Evolutionary conservation across 2,113 vertebrate species (phyloP), one percentile per base, ranked within the genome.

Genomic region (Antennarius striatus): DNA sequence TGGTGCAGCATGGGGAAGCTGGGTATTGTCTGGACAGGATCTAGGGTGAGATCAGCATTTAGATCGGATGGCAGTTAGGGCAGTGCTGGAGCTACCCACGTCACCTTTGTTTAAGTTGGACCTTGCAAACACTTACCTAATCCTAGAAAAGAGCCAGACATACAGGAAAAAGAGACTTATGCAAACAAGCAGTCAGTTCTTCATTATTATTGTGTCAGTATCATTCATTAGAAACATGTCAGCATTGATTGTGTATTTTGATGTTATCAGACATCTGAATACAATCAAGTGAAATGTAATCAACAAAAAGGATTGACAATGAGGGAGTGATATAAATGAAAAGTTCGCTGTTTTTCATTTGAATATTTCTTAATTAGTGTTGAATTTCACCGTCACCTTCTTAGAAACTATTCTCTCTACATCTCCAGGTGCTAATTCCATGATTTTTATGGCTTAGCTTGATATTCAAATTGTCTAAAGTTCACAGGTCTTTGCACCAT

Each of bases 11-110:
- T 60, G 58, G 85, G 90, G 81, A 92, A 92, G 84, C 62, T 49
- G 77, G 63, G 74, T 75, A 90, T 93, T 91, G 92, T 93, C 90
- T 93, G 92, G 88, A 93, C 92, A 92, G 92, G 91, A 92, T 94
- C 91, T 90, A 12, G 63, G 79, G 80, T 68, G 66, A 90, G 92
- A 92, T 92, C 80, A 80, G 68, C 75, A 76, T 75, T 83, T 75
- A 90, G 89, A 86, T 85, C 46, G 61, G 75, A 63, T 51, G 83
- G 88, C 68, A 81, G 83, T 71, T 73, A 42, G 77, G 84, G 86
- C 82, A 57, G 80, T 10, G 51, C 86, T 85, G 60, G 16, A 75
- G 68, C 75, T 42, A 75, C 75, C 67, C 61, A 57, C 86, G 78
- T 91, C 82, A 89, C 81, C 67, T 85, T 85, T 90, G 88, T 93